Conservation (phyloP, 2,888 invertebrate genomes). For the Acleris sparsana region DNA sequence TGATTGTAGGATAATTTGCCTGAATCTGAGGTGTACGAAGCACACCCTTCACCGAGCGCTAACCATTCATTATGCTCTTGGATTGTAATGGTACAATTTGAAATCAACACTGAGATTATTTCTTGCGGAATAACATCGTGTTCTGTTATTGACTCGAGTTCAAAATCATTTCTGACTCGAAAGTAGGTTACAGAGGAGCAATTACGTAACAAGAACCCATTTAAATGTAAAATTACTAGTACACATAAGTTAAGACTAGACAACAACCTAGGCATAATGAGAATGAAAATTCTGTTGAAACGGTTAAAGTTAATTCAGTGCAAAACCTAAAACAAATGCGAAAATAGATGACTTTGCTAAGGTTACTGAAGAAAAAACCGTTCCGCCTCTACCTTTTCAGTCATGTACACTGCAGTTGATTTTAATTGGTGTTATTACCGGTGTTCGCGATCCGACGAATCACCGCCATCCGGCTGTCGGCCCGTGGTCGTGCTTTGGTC, state of each 20-base stretch:
- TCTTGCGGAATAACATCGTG: conserved; percentile 37
- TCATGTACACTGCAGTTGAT: conserved; percentile 27
- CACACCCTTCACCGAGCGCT: conserved; percentile 42
- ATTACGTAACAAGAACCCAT: conserved; percentile 26
- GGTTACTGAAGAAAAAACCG: conserved; percentile 22
- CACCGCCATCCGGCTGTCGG: conserved; percentile 22
- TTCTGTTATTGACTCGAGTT: conserved; percentile 35
- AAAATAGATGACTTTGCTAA: conserved; percentile 19
- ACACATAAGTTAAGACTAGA: not conserved
- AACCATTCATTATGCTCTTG: conserved; percentile 42
- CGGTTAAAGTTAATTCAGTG: not conserved
- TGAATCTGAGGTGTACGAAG: conserved; percentile 30
- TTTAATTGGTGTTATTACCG: conserved; percentile 36
- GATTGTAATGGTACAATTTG: conserved; percentile 43
- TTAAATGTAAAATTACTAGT: not conserved
- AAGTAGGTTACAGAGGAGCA: conserved; percentile 29
- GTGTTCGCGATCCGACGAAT: conserved; percentile 26
- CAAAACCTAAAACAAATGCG: not conserved
- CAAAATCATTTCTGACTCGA: conserved; percentile 31
- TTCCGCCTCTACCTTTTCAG: conserved; percentile 28
- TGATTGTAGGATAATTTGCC: conserved; percentile 25
- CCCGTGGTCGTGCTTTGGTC: conserved; percentile 43
- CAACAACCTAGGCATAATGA: not conserved
- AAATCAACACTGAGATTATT: conserved; percentile 41
- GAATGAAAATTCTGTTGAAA: not conserved